A percentile compares a stretch with the other conserved stretches of the same genome.
Conservation (phyloP, 2,113 vertebrate genomes). For the Paraplagusia blochii region DNA sequence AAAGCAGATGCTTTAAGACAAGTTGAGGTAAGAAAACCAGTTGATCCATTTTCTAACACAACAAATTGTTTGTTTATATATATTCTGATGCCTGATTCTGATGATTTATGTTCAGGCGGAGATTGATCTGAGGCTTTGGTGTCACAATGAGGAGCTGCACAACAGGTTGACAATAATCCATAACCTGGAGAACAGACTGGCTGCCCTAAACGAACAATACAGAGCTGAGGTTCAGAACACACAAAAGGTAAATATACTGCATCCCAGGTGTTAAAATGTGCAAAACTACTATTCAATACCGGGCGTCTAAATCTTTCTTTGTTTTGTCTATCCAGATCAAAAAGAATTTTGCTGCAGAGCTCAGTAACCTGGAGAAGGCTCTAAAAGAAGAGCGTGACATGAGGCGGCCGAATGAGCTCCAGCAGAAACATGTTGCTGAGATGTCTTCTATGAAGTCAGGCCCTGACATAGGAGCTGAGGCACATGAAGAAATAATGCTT, state of each 20-base stretch:
- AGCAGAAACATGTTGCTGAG: conserved; percentile 45
- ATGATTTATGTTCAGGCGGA: conserved; percentile 49
- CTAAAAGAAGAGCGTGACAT: conserved; percentile 53
- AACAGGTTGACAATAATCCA: conserved; percentile 55
- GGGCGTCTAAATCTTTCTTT: neutral
- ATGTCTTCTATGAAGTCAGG: conserved; percentile 59
- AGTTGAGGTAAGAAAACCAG: conserved; percentile 68
- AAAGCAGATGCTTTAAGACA: conserved; percentile 67
- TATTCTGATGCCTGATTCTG: neutral
- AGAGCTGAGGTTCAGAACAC: conserved; percentile 53
- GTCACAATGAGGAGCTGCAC: conserved; percentile 73
- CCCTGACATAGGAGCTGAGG: conserved; percentile 28
- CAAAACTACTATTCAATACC: neutral
- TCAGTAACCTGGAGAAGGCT: conserved; percentile 58
- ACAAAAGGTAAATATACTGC: conserved; percentile 42
- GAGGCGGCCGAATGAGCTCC: conserved; percentile 66
- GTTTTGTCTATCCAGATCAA: conserved; percentile 66
- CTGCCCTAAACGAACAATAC: conserved; percentile 70
- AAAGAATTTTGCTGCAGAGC: conserved; percentile 63
- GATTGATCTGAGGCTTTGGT: conserved; percentile 64
- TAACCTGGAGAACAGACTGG: conserved; percentile 72
- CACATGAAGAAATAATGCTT: conserved; percentile 63
- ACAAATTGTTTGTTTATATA: neutral
- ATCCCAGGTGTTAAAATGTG: no score
- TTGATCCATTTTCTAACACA: neutral